Conservation (phyloP, 2,113 vertebrate genomes). For the Serinus canaria region DNA sequence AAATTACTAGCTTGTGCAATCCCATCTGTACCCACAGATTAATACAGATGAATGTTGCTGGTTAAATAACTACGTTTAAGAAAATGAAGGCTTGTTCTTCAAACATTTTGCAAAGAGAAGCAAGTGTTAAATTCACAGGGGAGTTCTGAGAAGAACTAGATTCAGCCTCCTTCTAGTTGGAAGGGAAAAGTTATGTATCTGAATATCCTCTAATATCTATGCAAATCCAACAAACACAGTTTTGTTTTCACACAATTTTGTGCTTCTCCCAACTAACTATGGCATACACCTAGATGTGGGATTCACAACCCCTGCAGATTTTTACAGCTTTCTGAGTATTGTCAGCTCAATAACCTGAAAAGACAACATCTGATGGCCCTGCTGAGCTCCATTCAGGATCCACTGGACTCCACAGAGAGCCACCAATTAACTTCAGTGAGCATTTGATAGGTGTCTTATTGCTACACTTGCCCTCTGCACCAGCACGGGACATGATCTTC, state of each 20-base stretch:
- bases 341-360: not conserved
- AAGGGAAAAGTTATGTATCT: not conserved
- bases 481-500: accelerated
- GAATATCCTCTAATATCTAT: not conserved
- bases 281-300: not conserved
- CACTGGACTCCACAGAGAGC: not conserved
- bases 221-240: not conserved
- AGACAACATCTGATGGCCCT: not conserved
- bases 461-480: not conserved
- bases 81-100: not conserved
- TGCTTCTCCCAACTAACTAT: not conserved
- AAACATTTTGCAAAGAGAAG: not conserved
- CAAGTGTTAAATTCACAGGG: not conserved
- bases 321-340: not conserved
- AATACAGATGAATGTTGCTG: not conserved
- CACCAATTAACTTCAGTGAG: not conserved
- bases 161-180: not conserved
- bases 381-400: not conserved
- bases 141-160: not conserved
- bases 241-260: not conserved
- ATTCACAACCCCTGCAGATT: not conserved
- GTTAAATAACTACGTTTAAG: not conserved
- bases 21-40: not conserved
- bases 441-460: not conserved
- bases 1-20: not conserved